phyloP scores from a whole-genome alignment of 2,888 invertebrate species.

The Pomacea canaliculata region DNA sequence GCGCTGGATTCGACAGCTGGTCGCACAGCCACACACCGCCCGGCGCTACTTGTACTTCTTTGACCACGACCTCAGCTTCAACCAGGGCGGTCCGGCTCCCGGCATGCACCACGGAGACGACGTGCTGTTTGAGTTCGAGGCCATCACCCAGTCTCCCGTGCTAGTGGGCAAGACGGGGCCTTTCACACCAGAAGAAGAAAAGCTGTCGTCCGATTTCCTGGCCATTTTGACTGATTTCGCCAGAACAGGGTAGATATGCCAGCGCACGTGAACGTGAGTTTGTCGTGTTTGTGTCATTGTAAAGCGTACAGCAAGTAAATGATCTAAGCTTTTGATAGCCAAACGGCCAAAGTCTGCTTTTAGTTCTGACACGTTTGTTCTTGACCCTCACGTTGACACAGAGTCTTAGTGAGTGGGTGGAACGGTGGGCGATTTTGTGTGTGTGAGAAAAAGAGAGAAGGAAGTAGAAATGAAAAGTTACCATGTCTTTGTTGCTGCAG shows the following conservation, averaged over 20 bases:
- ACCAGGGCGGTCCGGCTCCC: background rate
- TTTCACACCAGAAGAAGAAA: background rate
- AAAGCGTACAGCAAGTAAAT: too few relatives aligned
- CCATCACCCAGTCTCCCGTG: background rate
- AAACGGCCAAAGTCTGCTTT: too few relatives aligned
- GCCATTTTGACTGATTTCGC: slow-evolving; percentile 9
- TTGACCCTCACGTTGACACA: too few relatives aligned
- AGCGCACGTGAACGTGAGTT: background rate
- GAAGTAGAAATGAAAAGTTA: background rate
- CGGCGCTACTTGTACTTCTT: slow-evolving; percentile 17
- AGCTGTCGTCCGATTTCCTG: background rate
- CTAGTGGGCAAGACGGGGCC: background rate
- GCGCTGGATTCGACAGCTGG: background rate
- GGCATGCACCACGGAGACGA: slow-evolving; percentile 12
- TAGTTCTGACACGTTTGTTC: too few relatives aligned
- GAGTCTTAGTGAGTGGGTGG: too few relatives aligned
- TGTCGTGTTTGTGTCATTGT: background rate
- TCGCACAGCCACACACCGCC: background rate
- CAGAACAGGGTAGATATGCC: slow-evolving; percentile 2
- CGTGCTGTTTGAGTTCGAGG: slow-evolving; percentile 11
- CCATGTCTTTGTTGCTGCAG: background rate
- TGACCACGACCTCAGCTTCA: slow-evolving; percentile 12
- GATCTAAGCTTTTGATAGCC: too few relatives aligned
- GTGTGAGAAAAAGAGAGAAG: too few relatives aligned
- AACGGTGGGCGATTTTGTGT: background rate